Percentiles rank a stretch among this genome's conserved stretches.
These are phyloP conservation scores for Aselliscus stoliczkanus DNA, from an alignment of 2,797 vertebrate species.

Conservation along the genomic window DNA sequence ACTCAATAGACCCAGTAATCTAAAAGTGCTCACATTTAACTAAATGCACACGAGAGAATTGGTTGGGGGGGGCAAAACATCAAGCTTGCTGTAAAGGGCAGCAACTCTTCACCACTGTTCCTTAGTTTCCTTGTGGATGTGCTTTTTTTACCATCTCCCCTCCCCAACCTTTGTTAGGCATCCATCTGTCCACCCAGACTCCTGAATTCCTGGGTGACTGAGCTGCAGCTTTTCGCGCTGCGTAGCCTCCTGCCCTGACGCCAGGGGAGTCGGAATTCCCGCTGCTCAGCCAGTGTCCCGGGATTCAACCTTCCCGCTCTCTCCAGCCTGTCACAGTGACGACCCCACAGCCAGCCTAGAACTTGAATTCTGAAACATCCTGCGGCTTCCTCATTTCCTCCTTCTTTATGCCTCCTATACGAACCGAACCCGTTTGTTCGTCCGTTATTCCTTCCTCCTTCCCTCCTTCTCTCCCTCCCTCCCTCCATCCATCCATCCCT, in stretches of 20 bases:
- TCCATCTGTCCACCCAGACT: background rate
- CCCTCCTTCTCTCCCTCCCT: background rate
- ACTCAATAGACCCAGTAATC: background rate
- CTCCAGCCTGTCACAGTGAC: background rate
- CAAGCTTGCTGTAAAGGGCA: background rate
- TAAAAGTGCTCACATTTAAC: background rate
- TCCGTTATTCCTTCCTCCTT: background rate
- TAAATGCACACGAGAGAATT: background rate
- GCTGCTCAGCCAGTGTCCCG: background rate
- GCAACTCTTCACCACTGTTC: background rate
- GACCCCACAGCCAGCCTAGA: background rate
- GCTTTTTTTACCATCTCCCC: background rate
- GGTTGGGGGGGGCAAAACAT: no score
- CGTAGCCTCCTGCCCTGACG: background rate
- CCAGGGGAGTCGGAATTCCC: background rate
- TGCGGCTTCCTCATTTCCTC: background rate
- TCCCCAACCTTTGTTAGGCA: background rate
- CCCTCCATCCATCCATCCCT: no score
- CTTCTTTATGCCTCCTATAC: background rate
- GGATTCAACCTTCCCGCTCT: background rate
- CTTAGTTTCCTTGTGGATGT: background rate
- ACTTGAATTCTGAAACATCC: background rate
- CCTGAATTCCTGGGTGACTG: background rate
- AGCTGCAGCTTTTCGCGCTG: background rate
- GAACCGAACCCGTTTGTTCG: no score